Base-by-base conservation (phyloP, 1,140 invertebrate species). In the Ceratina japonica region DNA sequence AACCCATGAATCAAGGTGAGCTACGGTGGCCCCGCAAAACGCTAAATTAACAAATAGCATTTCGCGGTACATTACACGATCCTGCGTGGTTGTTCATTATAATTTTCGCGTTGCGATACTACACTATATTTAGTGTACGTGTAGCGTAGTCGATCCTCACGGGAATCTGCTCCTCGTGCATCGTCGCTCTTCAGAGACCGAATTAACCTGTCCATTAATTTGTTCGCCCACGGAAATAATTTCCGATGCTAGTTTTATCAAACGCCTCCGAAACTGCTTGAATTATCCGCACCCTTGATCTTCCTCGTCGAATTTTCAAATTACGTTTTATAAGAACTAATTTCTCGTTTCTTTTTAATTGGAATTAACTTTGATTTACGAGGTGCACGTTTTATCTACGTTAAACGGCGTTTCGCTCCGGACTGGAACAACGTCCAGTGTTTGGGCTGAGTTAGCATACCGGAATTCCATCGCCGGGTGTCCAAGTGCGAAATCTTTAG, bases 401-500 rank as follows among this genome's bases (percentile, higher is more conserved):
- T 44, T 44, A 44, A 44, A 44, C 37, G 10, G 10, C 5, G 15
- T 56, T 56, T 13, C 54, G 5, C 54, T n/a, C 12, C 1, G 10
- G 15, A 16, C n/a, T 56, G 54, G 3, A 44, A n/a, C 12, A 56
- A 56, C 54, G 54, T 44, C 54, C 5, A 56, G 16, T 1, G 54
- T 56, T 56, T 56, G 54, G 54, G n/a, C 54, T 56, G 4, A 15
- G 31, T 20, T 4, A 20, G 37, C 44, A n/a, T 16, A 24, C 0
- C 10, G 18, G n/a, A 37, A 76, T 66, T 24, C 20, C 15, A 16
- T 73, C 15, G 61, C 61, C 52, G n/a, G 22, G 58, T 83, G 59
- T 81, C 61, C 82, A 68, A 81, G 79, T 62, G 70, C 56, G 63
- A 84, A 81, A 84, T 85, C 83, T 65, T 85, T 62, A 31, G 71